A percentile compares a stretch with the other conserved stretches of the same genome.
phyloP scores from a whole-genome alignment of 1,140 invertebrate genomes.

The Trichoplusia ni region DNA sequence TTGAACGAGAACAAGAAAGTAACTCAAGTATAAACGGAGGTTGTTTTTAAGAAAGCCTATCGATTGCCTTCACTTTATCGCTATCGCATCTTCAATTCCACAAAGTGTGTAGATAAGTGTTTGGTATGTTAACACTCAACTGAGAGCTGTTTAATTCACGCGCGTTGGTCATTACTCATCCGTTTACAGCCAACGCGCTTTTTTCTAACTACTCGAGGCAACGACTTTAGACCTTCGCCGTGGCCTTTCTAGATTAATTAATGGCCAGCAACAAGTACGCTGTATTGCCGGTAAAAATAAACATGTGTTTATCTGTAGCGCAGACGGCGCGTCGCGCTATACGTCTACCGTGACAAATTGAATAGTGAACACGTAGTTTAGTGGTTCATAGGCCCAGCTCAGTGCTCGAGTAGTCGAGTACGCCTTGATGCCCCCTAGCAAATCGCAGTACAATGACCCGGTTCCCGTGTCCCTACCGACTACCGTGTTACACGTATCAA shows the following conservation, averaged over 20 bases:
- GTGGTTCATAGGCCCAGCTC: background rate
- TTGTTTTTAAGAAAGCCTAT: background rate
- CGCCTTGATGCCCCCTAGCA: conserved; percentile 44
- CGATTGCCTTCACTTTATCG: background rate
- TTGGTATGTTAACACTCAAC: background rate
- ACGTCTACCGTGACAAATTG: conserved; percentile 51
- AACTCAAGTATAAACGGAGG: conserved; percentile 1
- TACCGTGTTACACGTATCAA: conserved; percentile 25
- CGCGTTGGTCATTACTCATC: conserved; percentile 9
- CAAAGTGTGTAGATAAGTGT: no score
- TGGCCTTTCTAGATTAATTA: conserved; percentile 66
- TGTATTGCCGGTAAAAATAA: conserved; percentile 56
- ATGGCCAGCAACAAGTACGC: conserved; percentile 35
- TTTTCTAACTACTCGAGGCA: conserved; percentile 19
- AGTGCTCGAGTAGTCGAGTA: conserved; percentile 38
- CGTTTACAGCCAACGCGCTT: conserved; percentile 4
- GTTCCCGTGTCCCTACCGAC: conserved; percentile 28
- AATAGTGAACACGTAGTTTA: conserved; percentile 32
- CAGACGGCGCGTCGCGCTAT: conserved; percentile 60
- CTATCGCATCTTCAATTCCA: background rate
- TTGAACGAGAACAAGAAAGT: conserved; percentile 29
- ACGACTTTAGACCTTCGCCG: conserved; percentile 53
- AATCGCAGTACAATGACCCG: conserved; percentile 52
- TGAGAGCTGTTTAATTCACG: conserved; percentile 6
- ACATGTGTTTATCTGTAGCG: conserved; percentile 52